A percentile compares a stretch with the other conserved stretches of the same genome.
Conservation (phyloP, 2,113 vertebrate genomes). For the Labrus mixtus region DNA sequence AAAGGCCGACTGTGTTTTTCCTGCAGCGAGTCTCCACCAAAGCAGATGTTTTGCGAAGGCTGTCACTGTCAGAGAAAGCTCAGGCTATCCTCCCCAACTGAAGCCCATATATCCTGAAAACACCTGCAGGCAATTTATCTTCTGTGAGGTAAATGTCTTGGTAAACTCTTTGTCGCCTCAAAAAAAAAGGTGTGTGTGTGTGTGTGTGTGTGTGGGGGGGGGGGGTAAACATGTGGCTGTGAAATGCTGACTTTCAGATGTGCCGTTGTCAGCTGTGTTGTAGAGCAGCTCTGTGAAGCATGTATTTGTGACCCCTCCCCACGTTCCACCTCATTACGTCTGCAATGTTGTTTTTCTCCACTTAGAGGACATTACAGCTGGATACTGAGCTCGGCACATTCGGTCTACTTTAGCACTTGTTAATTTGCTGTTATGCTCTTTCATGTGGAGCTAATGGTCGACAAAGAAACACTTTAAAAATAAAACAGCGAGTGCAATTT, state of each 20-base stretch:
- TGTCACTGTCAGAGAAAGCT: conserved; percentile 36
- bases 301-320: conserved; percentile 73
- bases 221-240: conserved; percentile 66
- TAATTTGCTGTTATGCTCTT: conserved; percentile 64
- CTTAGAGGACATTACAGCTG: conserved; percentile 72
- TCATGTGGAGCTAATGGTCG: conserved; percentile 58
- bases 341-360: conserved; percentile 67
- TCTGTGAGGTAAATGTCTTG: conserved; percentile 41
- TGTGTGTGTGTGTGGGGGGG: too few species aligned
- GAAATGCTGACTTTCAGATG: conserved; percentile 66
- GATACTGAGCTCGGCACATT: conserved; percentile 67
- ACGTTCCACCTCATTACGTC: conserved; percentile 79
- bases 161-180: conserved; percentile 43
- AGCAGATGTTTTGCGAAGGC: conserved; percentile 27
- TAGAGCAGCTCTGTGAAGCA: conserved; percentile 63
- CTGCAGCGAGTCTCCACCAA: neutral
- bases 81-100: conserved; percentile 7
- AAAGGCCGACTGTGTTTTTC: neutral
- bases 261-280: conserved; percentile 71
- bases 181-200: neutral
- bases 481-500: conserved; percentile 24
- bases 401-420: conserved; percentile 59
- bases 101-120: conserved; percentile 37
- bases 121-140: conserved; percentile 71
- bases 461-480: conserved; percentile 22